phyloP scores from a whole-genome alignment of 2,888 invertebrate species.

The Thalpophila matura region DNA sequence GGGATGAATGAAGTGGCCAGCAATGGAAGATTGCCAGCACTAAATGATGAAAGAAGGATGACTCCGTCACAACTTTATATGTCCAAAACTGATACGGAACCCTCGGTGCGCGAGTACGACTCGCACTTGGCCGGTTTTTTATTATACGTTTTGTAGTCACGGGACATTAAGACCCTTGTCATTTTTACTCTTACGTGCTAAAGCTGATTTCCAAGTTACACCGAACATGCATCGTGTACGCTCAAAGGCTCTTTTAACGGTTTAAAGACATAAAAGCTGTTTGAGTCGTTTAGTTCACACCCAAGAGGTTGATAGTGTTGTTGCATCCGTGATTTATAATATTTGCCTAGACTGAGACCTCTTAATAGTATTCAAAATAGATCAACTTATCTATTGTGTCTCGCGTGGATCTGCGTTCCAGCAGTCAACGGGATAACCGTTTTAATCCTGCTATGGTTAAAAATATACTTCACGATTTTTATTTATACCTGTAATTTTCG shows the following conservation, averaged over 20 bases:
- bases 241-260: constrained; percentile 1
- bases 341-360: too few species aligned
- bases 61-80: too few species aligned
- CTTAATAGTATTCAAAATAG: too few species aligned
- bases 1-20: too few species aligned
- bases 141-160: constrained; percentile 16
- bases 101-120: too few species aligned
- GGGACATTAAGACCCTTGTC: constrained; percentile 21
- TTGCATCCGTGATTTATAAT: neutral
- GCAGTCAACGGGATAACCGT: too few species aligned
- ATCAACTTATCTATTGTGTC: too few species aligned
- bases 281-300: neutral
- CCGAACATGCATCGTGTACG: constrained; percentile 18
- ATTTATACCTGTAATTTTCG: neutral
- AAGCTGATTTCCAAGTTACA: constrained; percentile 18
- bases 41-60: too few species aligned
- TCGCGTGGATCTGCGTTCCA: too few species aligned
- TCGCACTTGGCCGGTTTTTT: too few species aligned
- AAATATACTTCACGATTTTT: neutral
- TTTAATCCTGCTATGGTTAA: constrained; percentile 2
- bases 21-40: too few species aligned
- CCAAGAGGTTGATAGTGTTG: neutral
- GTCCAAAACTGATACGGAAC: too few species aligned
- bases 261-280: constrained; percentile 10
- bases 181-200: constrained; percentile 17